These are phyloP conservation scores for Otolemur garnettii DNA, from an alignment of 2,113 vertebrate species.

Conservation along the genomic window DNA sequence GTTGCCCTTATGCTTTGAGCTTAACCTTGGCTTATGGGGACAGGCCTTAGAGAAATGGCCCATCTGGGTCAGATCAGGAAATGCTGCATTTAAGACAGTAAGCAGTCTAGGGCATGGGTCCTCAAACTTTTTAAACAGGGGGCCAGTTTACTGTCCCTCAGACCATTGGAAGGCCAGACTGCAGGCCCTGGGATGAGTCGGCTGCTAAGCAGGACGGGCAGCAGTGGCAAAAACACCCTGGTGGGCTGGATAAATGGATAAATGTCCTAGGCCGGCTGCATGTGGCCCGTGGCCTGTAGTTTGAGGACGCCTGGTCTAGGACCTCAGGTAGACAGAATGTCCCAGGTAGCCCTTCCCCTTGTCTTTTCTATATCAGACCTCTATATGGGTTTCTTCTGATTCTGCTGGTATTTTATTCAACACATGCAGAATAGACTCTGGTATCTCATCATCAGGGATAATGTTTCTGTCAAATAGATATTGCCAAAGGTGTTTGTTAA, in stretches of 20 bases:
- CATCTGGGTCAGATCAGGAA: background rate
- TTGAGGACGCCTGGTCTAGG: background rate
- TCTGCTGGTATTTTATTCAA: background rate
- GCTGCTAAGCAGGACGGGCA: no score
- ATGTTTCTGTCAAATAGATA: background rate
- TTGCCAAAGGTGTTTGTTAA: background rate
- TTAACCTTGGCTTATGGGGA: background rate
- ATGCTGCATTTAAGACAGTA: background rate
- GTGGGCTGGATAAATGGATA: no score
- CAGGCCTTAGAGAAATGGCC: background rate
- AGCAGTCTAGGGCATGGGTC: background rate
- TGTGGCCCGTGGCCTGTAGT: no score
- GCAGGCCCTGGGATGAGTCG: no score
- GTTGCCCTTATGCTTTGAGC: background rate
- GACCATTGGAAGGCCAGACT: no score
- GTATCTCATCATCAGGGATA: background rate
- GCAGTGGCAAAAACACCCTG: no score
- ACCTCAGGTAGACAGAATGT: background rate
- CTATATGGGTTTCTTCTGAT: background rate
- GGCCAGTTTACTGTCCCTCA: no score
- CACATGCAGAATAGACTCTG: background rate
- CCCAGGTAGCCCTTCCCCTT: background rate
- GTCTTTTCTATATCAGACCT: background rate
- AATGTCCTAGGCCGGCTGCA: no score
- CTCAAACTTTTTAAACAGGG: no score